Base-by-base conservation (phyloP, 2,113 vertebrate species). In the Hirundichthys speculiger region DNA sequence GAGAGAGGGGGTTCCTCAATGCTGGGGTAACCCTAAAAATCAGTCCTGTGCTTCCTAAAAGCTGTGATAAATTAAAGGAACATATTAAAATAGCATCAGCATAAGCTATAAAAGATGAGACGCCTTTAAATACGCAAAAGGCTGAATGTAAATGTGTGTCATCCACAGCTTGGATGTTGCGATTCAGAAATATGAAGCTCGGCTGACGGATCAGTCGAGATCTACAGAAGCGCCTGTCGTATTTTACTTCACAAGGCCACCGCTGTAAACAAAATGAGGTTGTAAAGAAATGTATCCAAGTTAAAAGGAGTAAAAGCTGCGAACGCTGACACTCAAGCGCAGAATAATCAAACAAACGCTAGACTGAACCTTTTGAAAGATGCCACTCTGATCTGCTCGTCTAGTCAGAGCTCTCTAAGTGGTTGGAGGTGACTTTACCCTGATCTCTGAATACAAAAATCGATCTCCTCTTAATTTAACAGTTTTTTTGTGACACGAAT, bases 381-480 rank as follows among this genome's bases (percentile, higher is more conserved):
- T 3, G 3, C 39, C 27, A 20, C 49, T 40, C 48, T 18, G 3
- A 42, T 22, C 16, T 25, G 15, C 47, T 62, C 45, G 30, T 77
- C 42, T 27, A 54, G 51, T 30, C 21, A 60, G 27, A 61, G 53
- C 52, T 30, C 19, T 51, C 70, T 70, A 71, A 87, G 76, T 81
- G 79, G 39, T 73, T 75, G 34, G 42, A 82, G 67, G 49, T 62
- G 63, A 72, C 56, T 47, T 61, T 47, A 69, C 71, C 65, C 30
- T 80, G 69, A 84, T 81, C 77, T 74, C 25, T 22, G 21, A 46
- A 60, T 74, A 77, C 65, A 73, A 62, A 15, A 68, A 75, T 77
- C 64, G 50, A 67, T 60, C 46, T 49, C 53, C 25, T 58, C 54
- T 64, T 88, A 89, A 86, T 77, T 79, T 79, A 83, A 85, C 84